phyloP scores from a whole-genome alignment of 2,888 invertebrate genomes.

The Actias luna region DNA sequence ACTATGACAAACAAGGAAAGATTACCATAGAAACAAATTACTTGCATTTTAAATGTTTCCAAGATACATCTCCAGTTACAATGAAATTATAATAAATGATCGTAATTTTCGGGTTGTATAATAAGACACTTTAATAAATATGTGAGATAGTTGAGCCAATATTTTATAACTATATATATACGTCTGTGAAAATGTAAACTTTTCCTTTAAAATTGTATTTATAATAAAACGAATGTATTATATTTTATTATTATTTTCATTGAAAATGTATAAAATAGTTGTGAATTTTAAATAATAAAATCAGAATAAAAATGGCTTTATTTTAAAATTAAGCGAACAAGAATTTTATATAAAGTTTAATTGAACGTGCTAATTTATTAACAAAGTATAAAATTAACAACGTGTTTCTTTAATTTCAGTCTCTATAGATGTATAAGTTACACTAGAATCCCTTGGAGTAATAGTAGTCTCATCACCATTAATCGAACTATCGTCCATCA shows the following conservation, averaged over 20 bases:
- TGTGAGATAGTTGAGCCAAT: too few species aligned
- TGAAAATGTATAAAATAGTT: too few species aligned
- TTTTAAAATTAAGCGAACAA: too few species aligned
- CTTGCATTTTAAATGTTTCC: conserved; percentile 46
- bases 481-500: conserved; percentile 34
- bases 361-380: not conserved
- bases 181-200: too few species aligned
- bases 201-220: too few species aligned
- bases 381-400: conserved; percentile 36
- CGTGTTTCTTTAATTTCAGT: conserved; percentile 56
- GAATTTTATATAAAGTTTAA: not conserved
- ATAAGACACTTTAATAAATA: too few species aligned
- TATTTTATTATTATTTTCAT: too few species aligned
- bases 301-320: too few species aligned
- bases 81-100: not conserved
- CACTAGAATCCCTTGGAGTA: conserved; percentile 33
- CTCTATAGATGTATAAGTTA: conserved; percentile 41
- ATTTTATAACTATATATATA: too few species aligned
- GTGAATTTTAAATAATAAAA: too few species aligned
- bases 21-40: conserved; percentile 42
- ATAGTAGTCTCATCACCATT: conserved; percentile 27
- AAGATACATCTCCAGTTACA: conserved; percentile 21
- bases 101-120: too few species aligned
- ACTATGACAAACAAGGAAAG: conserved; percentile 39
- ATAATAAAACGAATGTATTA: too few species aligned